Conservation (phyloP, 2,888 invertebrate species). For the Calameuta pallipes region DNA sequence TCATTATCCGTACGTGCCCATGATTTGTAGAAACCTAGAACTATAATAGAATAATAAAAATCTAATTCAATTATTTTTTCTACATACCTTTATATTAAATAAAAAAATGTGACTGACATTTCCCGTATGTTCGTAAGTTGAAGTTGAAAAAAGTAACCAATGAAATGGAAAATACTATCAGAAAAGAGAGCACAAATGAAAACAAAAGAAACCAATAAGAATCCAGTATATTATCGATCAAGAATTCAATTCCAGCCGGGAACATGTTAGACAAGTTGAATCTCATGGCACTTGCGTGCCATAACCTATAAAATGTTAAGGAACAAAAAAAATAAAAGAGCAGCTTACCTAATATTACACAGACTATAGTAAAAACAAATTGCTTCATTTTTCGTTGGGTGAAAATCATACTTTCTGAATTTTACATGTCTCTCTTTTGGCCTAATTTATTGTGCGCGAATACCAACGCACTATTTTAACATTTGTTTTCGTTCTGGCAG, state of each 20-base stretch:
- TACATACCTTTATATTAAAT: background rate
- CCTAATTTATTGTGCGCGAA: background rate
- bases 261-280: background rate
- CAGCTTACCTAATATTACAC: slow-evolving; percentile 55
- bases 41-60: slow-evolving; percentile 44
- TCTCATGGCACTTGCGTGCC: background rate
- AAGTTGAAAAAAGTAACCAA: background rate
- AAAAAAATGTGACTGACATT: background rate
- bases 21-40: slow-evolving; percentile 65
- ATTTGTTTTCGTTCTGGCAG: background rate
- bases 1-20: slow-evolving; percentile 59
- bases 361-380: slow-evolving; percentile 53
- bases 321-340: background rate
- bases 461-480: background rate
- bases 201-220: slow-evolving; percentile 3
- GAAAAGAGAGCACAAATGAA: background rate
- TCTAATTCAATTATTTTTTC: background rate
- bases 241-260: background rate
- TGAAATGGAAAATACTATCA: background rate
- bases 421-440: slow-evolving; percentile 16
- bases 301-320: background rate
- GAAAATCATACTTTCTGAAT: slow-evolving; percentile 47
- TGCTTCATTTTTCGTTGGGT: slow-evolving; percentile 62
- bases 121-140: background rate
- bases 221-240: too few species aligned